Evolutionary conservation across 2,797 vertebrate species (phyloP).

Genomic region (Phylloscopus collybita): DNA sequence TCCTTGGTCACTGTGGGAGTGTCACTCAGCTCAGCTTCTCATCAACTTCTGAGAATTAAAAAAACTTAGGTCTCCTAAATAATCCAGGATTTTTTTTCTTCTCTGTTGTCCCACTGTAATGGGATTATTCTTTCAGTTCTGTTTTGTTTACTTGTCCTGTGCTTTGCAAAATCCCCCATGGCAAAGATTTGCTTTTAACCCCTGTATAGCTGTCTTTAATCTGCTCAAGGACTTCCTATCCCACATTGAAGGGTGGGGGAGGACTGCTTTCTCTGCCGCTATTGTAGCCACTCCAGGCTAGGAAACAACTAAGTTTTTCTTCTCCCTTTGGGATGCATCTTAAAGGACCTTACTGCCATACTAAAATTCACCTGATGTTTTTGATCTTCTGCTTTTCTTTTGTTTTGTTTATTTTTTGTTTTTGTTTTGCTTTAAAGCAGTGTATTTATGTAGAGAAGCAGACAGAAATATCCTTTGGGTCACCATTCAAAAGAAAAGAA

Average conservation of each 20-base stretch:
- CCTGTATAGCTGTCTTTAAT: neutral
- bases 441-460: neutral
- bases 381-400: neutral
- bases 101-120: fast-evolving
- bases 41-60: neutral
- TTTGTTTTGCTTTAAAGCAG: neutral
- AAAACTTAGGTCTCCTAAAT: neutral
- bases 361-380: neutral
- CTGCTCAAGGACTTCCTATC: neutral
- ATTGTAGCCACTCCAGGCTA: neutral
- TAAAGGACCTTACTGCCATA: neutral
- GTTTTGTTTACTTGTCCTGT: neutral
- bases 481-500: neutral
- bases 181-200: neutral
- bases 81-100: neutral
- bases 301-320: neutral
- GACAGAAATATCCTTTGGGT: neutral
- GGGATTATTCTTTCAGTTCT: neutral
- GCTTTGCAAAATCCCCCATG: neutral
- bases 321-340: neutral
- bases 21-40: neutral
- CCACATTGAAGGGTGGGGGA: fast-evolving
- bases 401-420: neutral
- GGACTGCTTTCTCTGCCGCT: neutral
- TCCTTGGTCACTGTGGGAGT: neutral